phyloP scores from a whole-genome alignment of 2,888 invertebrate genomes.

The Lycaena phlaeas region DNA sequence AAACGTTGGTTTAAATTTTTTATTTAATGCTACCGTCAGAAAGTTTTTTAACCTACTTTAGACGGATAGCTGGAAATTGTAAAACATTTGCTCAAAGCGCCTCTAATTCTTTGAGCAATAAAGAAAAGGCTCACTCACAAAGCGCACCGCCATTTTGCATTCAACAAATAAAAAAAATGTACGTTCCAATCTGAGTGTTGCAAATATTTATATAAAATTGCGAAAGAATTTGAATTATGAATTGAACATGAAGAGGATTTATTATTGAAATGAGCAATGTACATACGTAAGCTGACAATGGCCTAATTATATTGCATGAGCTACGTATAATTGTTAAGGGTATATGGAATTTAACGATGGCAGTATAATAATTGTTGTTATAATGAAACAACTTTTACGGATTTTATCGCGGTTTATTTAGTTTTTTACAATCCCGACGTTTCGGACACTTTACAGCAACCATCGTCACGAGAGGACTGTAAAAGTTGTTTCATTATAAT shows the following conservation, averaged over 20 bases:
- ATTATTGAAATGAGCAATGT: no score
- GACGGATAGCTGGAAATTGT: slow-evolving; percentile 19
- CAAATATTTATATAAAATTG: slow-evolving; percentile 2
- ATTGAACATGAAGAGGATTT: not conserved
- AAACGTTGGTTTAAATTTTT: not conserved
- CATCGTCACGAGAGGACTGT: no score
- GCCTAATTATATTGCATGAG: no score
- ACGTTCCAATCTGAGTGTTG: slow-evolving; percentile 4
- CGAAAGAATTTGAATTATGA: slow-evolving; percentile 1
- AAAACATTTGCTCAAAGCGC: slow-evolving; percentile 23
- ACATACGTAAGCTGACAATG: no score
- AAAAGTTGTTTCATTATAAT: no score
- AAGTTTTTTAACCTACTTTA: slow-evolving; percentile 6
- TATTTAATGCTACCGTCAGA: not conserved
- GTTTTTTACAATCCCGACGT: no score
- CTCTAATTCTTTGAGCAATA: slow-evolving; percentile 24
- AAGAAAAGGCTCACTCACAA: slow-evolving; percentile 20
- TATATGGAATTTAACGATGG: no score
- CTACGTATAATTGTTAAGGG: no score
- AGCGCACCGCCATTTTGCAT: slow-evolving; percentile 17
- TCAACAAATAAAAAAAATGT: slow-evolving; percentile 16
- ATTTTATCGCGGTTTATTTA: no score
- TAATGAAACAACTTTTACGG: no score
- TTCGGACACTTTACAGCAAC: no score
- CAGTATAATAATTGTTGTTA: no score